These are phyloP conservation scores for Astreopora myriophthalma DNA, from an alignment of 64 coral and sea anemone genomes.

Conservation along the genomic window DNA sequence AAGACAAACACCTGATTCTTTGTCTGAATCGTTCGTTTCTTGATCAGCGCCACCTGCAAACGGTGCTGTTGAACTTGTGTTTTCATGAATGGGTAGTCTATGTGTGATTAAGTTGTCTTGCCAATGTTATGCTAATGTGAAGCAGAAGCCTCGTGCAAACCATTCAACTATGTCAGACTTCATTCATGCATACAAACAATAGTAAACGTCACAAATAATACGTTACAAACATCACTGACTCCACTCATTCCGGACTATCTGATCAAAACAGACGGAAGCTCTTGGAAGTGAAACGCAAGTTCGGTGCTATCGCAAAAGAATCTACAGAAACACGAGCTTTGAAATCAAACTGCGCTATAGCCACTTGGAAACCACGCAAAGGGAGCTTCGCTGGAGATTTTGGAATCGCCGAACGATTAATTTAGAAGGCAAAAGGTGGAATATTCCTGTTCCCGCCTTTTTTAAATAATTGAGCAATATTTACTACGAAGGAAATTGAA, in stretches of 20 bases:
- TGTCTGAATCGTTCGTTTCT: conserved; percentile 21
- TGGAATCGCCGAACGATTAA: not conserved
- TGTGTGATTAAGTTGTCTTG: conserved; percentile 13
- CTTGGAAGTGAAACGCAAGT: conserved; percentile 21
- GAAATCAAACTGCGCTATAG: not conserved
- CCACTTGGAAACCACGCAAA: not conserved
- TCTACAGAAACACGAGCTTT: not conserved
- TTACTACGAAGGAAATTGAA: conserved; percentile 36
- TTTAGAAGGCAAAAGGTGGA: not conserved
- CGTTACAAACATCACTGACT: conserved; percentile 10
- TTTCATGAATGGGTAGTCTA: conserved; percentile 3
- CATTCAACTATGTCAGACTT: conserved; percentile 27
- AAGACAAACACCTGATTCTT: conserved; percentile 32
- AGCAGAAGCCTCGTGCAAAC: conserved; percentile 19
- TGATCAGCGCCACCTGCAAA: conserved; percentile 33
- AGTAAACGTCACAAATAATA: conserved; percentile 38
- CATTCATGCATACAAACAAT: conserved; percentile 28
- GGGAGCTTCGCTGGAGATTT: not conserved
- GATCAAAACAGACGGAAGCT: conserved; percentile 27
- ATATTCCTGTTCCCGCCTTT: conserved; percentile 23
- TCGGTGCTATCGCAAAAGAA: not conserved
- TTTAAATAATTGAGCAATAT: conserved; percentile 21
- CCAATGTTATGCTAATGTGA: conserved; percentile 33
- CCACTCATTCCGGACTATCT: not conserved
- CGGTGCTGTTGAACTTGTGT: not conserved